Evolutionary conservation across 2,797 vertebrate species (phyloP).

Genomic region (Sphenodon punctatus): DNA sequence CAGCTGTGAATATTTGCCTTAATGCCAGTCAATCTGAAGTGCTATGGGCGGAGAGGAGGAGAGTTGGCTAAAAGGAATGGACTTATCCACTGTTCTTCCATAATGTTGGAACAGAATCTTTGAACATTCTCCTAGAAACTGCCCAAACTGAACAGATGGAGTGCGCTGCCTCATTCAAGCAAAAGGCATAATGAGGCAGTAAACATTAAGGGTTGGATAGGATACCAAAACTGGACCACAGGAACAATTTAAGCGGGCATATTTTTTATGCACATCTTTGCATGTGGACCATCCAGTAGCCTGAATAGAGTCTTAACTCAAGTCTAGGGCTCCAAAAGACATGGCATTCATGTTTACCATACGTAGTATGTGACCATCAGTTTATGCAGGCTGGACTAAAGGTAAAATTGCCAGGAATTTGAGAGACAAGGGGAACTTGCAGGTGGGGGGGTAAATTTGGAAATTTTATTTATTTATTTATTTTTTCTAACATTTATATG

Average conservation of each 20-base stretch:
- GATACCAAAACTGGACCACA: background rate
- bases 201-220: conserved; percentile 9
- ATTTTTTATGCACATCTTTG: background rate
- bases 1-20: conserved; percentile 17
- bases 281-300: background rate
- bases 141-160: conserved; percentile 37
- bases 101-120: background rate
- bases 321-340: background rate
- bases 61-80: background rate
- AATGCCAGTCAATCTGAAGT: conserved; percentile 27
- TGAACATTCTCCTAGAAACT: conserved; percentile 20
- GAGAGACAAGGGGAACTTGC: too few relatives aligned
- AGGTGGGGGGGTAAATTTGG: too few relatives aligned
- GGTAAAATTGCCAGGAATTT: too few relatives aligned
- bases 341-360: background rate
- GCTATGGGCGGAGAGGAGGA: conserved; percentile 7
- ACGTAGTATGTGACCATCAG: background rate
- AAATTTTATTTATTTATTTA: too few relatives aligned
- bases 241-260: background rate
- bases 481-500: too few relatives aligned
- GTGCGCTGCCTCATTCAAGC: conserved; percentile 22
- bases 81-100: conserved; percentile 18
- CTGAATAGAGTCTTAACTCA: background rate
- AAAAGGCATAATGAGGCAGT: conserved; percentile 6
- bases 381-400: background rate